Evolutionary conservation across 2,113 vertebrate species (phyloP).

Genomic region (Tachycineta bicolor): DNA sequence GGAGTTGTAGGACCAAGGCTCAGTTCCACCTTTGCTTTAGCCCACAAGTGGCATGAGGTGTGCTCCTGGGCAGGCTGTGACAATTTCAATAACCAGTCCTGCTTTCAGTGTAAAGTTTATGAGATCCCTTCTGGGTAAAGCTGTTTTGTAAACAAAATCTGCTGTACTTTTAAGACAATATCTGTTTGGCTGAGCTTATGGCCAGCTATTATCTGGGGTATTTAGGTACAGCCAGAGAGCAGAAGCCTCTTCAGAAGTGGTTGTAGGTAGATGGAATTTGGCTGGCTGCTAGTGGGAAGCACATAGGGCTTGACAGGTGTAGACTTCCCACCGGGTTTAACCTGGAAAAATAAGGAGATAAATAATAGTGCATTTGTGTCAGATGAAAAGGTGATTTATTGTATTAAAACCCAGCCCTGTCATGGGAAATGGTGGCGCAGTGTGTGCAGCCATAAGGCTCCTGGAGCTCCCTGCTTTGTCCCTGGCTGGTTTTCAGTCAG

Average conservation of each 20-base stretch:
- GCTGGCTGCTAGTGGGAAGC: neutral
- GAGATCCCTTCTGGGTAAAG: neutral
- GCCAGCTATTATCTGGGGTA: conserved; percentile 6
- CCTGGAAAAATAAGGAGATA: neutral
- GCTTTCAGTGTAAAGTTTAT: neutral
- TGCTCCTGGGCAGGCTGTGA: neutral
- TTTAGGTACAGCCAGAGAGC: neutral
- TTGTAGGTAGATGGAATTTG: neutral
- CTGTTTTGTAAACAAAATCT: neutral
- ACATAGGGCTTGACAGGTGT: neutral
- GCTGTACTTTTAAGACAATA: neutral
- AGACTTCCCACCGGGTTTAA: neutral
- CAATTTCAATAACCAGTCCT: neutral
- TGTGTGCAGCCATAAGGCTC: neutral
- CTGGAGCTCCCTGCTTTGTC: neutral
- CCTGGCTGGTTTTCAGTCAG: neutral
- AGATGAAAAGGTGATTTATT: neutral
- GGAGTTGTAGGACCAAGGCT: neutral
- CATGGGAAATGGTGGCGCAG: neutral
- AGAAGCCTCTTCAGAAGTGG: neutral
- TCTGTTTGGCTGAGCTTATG: conserved; percentile 22
- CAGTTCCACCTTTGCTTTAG: neutral
- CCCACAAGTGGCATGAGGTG: neutral
- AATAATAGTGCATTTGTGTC: neutral
- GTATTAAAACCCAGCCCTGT: neutral